phyloP scores from a whole-genome alignment of 2,888 invertebrate species.

The Rhodophaea formosa region DNA sequence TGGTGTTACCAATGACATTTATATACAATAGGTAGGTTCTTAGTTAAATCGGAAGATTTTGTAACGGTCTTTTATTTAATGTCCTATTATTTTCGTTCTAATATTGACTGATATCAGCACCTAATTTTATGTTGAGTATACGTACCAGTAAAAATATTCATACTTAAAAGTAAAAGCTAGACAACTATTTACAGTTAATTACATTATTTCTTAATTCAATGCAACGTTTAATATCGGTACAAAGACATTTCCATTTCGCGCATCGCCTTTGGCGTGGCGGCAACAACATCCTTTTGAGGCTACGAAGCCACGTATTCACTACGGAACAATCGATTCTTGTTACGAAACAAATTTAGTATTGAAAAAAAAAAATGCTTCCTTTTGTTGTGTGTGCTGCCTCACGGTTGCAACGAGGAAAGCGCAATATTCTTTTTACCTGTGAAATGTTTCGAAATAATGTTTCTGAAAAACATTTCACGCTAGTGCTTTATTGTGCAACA shows the following conservation, averaged over 20 bases:
- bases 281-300: constrained; percentile 45
- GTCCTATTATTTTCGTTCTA: constrained; percentile 25
- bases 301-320: neutral
- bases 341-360: neutral
- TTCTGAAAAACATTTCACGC: neutral
- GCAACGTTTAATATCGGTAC: constrained; percentile 50
- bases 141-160: constrained; percentile 49
- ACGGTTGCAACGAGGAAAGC: no score
- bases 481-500: neutral
- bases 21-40: no score
- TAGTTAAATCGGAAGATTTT: neutral
- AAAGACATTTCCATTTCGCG: constrained; percentile 46
- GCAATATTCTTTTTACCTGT: no score
- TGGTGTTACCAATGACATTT: neutral
- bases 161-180: constrained; percentile 41
- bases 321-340: neutral
- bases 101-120: constrained; percentile 45
- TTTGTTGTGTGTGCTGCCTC: neutral
- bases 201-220: constrained; percentile 54
- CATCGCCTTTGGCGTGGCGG: constrained; percentile 64
- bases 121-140: constrained; percentile 39
- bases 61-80: constrained; percentile 16
- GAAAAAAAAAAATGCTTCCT: neutral
- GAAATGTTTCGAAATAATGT: neutral
- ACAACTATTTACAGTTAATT: constrained; percentile 69